Base-by-base conservation (phyloP, 2,797 vertebrate species). In the Microctenopoma steveboyesi region DNA sequence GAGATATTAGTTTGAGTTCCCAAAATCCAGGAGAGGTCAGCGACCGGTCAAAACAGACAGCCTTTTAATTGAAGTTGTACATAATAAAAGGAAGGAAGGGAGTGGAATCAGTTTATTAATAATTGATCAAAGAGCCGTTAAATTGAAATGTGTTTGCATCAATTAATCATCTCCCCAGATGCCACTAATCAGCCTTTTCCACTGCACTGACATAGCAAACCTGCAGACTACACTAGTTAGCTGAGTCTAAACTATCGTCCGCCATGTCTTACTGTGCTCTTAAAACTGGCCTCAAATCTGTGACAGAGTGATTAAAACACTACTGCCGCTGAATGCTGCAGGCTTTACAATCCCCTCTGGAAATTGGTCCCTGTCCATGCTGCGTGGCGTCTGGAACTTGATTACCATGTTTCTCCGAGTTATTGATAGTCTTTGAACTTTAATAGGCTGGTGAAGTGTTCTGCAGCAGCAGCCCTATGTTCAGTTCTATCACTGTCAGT, bases 81-180 rank as follows among this genome's bases (percentile, higher is more conserved):
- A 84, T 89, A 80, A 88, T 88, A 89, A 89, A 89, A 80, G 71
- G 76, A 80, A 80, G 72, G 56, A 64, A 22, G 35, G 18, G 10
- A 16, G 35, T 40, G 52, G 68, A 33, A n/a, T 55, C 61, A 72
- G 78, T 82, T 84, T 83, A 89, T 92, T 89, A 91, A 92, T 91
- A 91, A 91, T 89, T 92, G 86, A 93, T 91, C 89, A 91, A 90
- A 92, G 88, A 79, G 85, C 85, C 64, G 62, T 91, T 90, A 92
- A 93, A 93, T 86, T 84, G 89, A 92, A 92, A 93, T 88, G 85
- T 87, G 89, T 91, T 91, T 86, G 83, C 86, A 89, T 93, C 89
- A 93, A 93, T 91, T 91, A 93, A 91, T 93, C 86, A 92, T 91
- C 77, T 69, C 74, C 78, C 82, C 88, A 90, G 88, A 89, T 91